Evolutionary conservation across 2,888 invertebrate genomes (phyloP), one percentile per base, ranked within the genome.

Genomic region (Dicyrtoma fusca): DNA sequence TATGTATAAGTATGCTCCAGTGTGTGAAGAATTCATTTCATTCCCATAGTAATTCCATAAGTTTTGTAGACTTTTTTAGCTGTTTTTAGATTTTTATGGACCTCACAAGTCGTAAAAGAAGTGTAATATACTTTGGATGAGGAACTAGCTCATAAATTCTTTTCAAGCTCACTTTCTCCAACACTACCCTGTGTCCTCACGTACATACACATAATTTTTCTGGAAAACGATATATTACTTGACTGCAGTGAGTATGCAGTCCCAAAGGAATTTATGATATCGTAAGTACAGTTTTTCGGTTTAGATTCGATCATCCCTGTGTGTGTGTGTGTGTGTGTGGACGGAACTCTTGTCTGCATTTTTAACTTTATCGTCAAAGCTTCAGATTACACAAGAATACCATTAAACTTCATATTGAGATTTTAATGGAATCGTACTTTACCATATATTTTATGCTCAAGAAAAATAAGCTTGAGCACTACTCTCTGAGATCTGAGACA

Each of bases 71-170:
- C 57, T 68, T 68, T 34, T 34, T n/a, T 34, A 61, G 42, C 14
- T n/a, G 14, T 21, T 59, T 63, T 23, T 19, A 44, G 6, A 42
- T 68, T 57, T 55, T 53, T 57, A 68, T 68, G 57, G 57, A 57
- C 42, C 42, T 68, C 51, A 21, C 45, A 45, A 57, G 55, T 68
- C 55, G 68, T 68, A 55, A 68, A 57, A 53, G 42, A 68, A 53
- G 42, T 55, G 57, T 68, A 57, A 68, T 68, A 68, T 68, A 42
- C 55, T 57, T 21, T 14, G 45, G 44, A 68, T 68, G 68, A 68
- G 21, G 57, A 68, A 68, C 68, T 68, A 57, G 44, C 57, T 68
- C 57, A 68, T 68, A 68, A 68, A 68, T 68, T 57, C 21, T 55
- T 68, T 65, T 53, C 64, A 49, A 64, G 55, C 19, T 42, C n/a